Percentiles rank a stretch among this genome's conserved stretches.
phyloP scores from a whole-genome alignment of 1,140 invertebrate species.

The Lethrus apterus region DNA sequence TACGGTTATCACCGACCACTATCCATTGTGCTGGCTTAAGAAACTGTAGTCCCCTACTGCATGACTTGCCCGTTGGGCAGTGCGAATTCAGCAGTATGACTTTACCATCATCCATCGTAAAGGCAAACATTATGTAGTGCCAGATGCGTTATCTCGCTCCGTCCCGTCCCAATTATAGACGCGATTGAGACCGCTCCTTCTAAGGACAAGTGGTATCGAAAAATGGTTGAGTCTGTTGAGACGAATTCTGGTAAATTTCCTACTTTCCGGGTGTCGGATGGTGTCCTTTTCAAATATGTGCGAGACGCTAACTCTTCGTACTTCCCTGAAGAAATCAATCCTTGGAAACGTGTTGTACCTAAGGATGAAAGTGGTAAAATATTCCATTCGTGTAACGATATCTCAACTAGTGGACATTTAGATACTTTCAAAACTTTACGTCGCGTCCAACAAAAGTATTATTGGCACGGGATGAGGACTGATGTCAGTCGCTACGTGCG shows the following conservation, averaged over 20 bases:
- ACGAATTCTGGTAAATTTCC: slow-evolving; percentile 9
- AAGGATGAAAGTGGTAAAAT: slow-evolving; percentile 12
- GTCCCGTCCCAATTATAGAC: slow-evolving; percentile 9
- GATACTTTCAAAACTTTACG: slow-evolving; percentile 5
- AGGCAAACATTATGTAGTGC: slow-evolving; percentile 33
- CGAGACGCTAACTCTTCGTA: too few species aligned
- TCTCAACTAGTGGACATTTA: slow-evolving; percentile 24
- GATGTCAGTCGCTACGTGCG: slow-evolving; percentile 5
- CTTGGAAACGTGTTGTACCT: neutral
- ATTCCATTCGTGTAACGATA: neutral
- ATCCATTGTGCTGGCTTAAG: slow-evolving; percentile 20
- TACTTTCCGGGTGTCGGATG: slow-evolving; percentile 4
- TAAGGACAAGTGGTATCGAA: slow-evolving; percentile 11
- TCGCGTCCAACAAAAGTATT: slow-evolving; percentile 2
- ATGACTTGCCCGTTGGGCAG: slow-evolving; percentile 23
- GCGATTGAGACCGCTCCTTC: too few species aligned
- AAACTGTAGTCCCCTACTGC: slow-evolving; percentile 20
- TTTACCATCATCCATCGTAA: slow-evolving; percentile 33
- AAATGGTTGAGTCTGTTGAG: slow-evolving; percentile 6
- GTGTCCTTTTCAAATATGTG: neutral
- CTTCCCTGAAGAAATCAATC: neutral
- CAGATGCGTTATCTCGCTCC: slow-evolving; percentile 18
- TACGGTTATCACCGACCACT: slow-evolving; percentile 27
- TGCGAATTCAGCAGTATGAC: slow-evolving; percentile 35
- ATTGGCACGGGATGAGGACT: slow-evolving; percentile 9